Conservation (phyloP, 2,888 invertebrate species). For the Bugula neritina region DNA sequence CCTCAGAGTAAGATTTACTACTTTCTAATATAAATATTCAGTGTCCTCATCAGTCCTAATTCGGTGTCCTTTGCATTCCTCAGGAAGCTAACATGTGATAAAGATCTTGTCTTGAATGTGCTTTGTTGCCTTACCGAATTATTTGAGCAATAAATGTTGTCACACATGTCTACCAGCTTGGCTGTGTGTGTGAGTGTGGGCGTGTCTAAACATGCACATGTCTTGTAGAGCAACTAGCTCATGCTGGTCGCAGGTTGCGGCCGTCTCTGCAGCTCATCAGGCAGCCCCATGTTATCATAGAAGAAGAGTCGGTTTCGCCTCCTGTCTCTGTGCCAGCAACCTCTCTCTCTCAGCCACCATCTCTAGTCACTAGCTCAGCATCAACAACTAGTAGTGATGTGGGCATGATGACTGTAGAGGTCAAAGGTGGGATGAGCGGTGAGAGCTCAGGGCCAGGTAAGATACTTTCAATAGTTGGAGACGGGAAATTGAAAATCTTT, state of each 20-base stretch:
- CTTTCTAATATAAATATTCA: no score
- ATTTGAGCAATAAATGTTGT: no score
- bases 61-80: no score
- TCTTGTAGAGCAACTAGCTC: slow-evolving; percentile 8
- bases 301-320: not conserved
- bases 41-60: no score
- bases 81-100: no score
- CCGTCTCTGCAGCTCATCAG: slow-evolving; percentile 1
- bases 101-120: no score
- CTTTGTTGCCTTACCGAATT: no score
- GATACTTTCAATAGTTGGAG: not conserved
- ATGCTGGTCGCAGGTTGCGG: not conserved
- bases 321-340: not conserved
- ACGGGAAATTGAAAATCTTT: not conserved
- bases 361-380: not conserved
- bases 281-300: slow-evolving; percentile 17
- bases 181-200: not conserved
- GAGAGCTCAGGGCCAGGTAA: not conserved
- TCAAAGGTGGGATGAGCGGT: not conserved
- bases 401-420: not conserved
- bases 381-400: not conserved
- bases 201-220: no score
- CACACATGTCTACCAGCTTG: not conserved
- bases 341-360: not conserved
- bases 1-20: no score